Evolutionary conservation across 2,797 vertebrate species (phyloP), one percentile per base, ranked within the genome.

Genomic region (Streptopelia turtur): DNA sequence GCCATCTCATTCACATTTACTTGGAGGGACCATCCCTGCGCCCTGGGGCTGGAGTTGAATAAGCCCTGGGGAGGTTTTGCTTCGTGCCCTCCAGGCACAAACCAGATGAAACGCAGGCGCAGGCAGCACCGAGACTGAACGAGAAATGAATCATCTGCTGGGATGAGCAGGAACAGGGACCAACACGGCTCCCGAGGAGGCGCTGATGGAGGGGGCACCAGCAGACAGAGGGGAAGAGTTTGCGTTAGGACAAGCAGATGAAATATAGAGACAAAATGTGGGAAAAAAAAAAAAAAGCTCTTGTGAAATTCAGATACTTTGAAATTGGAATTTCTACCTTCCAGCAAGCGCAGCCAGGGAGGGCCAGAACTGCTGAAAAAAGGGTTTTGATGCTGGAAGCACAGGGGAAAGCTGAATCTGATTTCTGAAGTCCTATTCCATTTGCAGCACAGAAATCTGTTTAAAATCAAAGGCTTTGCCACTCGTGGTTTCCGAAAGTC

Each of bases 251-350:
- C 8, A 16, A 43, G 53, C 11, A 56, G 21, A 79, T 60, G 57
- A 91, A 94, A 61, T 20, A 43, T 0, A 13, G 49, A 76, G 25
- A 39, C 23, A 61, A 79, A 83, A 90, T 41, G 10, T 0, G 0
- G 5, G n/a, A 53, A 49, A 50, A 24, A 52, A 9, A 27, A 66
- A 21, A 8, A 25, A 21, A 20, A n/a, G 21, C 22, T 14, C n/a
- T 55, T 61, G 9, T 81, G 39, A 87, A 83, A 49, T 71, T 89
- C 35, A 49, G 53, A 16, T n/a, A 21, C 47, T 86, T 91, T 93
- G 78, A 87, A 88, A 81, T 7, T 59, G 72, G 60, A 79, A 71
- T 89, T 93, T 77, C n/a, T 47, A 88, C 65, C 78, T 94, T 92
- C 71, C 72, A 83, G 68, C 0, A 2, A 72, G 64, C 0, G 0